These are phyloP conservation scores for Circaetus cinerascens DNA, from an alignment of 2,113 vertebrate species.

Conservation along the genomic window DNA sequence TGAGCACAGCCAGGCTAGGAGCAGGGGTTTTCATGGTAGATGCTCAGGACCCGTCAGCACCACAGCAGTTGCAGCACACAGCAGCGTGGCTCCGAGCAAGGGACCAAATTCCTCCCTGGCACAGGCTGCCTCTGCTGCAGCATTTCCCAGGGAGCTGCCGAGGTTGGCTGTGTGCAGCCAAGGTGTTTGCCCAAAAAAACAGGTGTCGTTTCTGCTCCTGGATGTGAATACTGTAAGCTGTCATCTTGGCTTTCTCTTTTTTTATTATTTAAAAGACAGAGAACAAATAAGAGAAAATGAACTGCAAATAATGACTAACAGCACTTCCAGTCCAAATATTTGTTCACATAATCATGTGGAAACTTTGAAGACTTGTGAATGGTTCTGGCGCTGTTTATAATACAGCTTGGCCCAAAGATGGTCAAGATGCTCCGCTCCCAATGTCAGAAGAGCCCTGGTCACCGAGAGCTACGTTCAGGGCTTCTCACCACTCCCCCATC, in stretches of 20 bases:
- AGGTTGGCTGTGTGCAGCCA: background rate
- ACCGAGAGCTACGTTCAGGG: background rate
- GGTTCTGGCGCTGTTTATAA: background rate
- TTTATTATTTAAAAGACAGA: conserved; percentile 54
- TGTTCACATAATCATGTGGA: background rate
- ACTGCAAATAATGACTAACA: conserved; percentile 59
- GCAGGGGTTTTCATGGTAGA: background rate
- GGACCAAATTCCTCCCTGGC: background rate
- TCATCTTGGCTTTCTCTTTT: background rate
- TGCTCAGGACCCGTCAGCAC: background rate
- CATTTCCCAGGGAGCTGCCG: background rate
- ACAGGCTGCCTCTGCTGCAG: background rate
- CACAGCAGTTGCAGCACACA: rapidly evolving
- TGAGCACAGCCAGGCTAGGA: background rate
- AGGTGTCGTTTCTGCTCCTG: background rate
- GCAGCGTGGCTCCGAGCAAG: rapidly evolving
- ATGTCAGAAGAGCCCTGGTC: background rate
- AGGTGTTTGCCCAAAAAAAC: background rate
- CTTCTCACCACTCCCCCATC: background rate
- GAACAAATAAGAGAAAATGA: conserved; percentile 65
- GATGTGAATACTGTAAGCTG: background rate
- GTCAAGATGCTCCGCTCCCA: background rate
- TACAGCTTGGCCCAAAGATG: background rate
- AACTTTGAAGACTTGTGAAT: background rate
- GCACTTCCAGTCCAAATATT: conserved; percentile 46